These are phyloP conservation scores for Scaptomyza parva DNA, from an alignment of 2,888 invertebrate species.

Conservation along the genomic window DNA sequence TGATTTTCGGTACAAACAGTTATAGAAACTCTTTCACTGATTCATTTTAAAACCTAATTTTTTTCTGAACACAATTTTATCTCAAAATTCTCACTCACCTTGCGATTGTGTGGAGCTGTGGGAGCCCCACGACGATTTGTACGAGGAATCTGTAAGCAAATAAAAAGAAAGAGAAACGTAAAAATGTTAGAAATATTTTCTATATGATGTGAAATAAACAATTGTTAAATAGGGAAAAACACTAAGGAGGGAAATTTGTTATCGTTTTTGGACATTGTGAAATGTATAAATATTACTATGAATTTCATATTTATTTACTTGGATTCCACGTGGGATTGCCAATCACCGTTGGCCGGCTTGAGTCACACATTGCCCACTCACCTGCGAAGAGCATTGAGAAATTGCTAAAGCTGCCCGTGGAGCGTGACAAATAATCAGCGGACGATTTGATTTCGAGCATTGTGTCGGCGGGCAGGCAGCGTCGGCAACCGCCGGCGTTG, in stretches of 20 bases:
- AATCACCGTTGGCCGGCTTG: conserved; percentile 71
- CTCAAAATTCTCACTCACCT: conserved; percentile 86
- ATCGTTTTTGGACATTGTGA: conserved; percentile 16
- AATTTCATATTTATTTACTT: conserved; percentile 64
- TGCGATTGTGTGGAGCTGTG: conserved; percentile 91
- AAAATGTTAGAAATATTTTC: neutral
- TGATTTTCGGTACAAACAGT: no score
- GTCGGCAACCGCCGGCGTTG: conserved; percentile 75
- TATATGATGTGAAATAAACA: neutral
- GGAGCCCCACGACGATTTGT: conserved; percentile 94
- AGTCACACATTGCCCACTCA: conserved; percentile 85
- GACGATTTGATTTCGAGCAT: conserved; percentile 97
- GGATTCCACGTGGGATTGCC: conserved; percentile 74
- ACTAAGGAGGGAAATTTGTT: neutral
- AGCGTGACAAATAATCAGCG: conserved; percentile 95
- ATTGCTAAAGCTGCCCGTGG: conserved; percentile 94
- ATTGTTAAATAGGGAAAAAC: neutral
- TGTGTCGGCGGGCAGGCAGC: conserved; percentile 68
- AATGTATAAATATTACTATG: conserved; percentile 34
- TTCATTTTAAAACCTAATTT: no score
- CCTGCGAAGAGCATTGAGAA: conserved; percentile 98
- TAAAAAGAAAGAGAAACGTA: conserved; percentile 26
- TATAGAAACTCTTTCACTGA: no score
- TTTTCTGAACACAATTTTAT: no score
- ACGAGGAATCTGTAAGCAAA: conserved; percentile 91